Evolutionary conservation across 2,797 vertebrate species (phyloP).

Genomic region (Dermochelys coriacea): DNA sequence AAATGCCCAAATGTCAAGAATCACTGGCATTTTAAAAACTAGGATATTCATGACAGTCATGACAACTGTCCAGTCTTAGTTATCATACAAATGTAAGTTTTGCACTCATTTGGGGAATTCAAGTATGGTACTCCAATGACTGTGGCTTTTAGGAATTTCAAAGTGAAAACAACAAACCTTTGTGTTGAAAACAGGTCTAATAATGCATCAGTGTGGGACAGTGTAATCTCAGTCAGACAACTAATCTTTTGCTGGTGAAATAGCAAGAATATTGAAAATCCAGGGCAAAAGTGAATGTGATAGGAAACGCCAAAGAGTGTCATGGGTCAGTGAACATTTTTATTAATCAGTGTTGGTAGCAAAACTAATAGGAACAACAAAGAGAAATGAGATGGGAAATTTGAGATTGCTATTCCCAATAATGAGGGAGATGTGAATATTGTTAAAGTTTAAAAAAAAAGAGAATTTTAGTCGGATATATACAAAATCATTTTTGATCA

Average conservation of each 20-base stretch:
- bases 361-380: not conserved
- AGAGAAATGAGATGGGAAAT: constrained; percentile 4
- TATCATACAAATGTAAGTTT: not conserved
- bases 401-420: not conserved
- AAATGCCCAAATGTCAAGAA: constrained; percentile 43
- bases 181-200: not conserved
- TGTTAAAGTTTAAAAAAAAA: constrained; percentile 40
- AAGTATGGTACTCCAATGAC: not conserved
- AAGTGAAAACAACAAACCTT: not conserved
- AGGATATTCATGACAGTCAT: not conserved
- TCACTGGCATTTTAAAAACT: constrained; percentile 34
- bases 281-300: not conserved
- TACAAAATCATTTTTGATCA: not conserved
- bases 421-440: not conserved
- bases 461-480: not conserved
- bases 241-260: not conserved
- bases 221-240: accelerated
- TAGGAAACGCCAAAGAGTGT: not conserved
- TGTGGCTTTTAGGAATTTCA: not conserved
- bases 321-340: not conserved
- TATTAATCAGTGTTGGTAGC: not conserved
- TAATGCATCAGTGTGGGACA: not conserved
- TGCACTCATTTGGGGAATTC: constrained; percentile 16
- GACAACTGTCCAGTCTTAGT: not conserved
- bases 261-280: not conserved